Base-by-base conservation (phyloP, 2,888 invertebrate species). In the Yponomeuta evonymella region DNA sequence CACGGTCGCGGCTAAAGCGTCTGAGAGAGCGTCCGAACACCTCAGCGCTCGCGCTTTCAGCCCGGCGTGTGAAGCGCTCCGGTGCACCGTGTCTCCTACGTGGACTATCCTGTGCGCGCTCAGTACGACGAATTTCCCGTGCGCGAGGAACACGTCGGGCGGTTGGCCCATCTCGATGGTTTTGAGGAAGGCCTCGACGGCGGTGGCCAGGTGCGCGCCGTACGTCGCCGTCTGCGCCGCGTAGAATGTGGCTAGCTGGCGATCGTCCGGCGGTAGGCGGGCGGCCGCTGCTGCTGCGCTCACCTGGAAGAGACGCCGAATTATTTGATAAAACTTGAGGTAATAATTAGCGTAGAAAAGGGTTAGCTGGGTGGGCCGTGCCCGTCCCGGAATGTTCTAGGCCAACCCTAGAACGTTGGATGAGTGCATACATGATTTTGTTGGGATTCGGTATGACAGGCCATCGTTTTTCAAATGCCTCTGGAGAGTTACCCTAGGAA, bases 91-190 rank as follows among this genome's bases (percentile, higher is more conserved):
- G 89, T 99, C 98, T 70, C 98, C 98, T 73, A 98, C 98, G 83
- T 97, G 96, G 30, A 99, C 97, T 80, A 99, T 93, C 84, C 98
- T 96, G 83, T 98, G 98, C 43, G 98, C 98, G 83, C 97, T 97
- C 69, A 99, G 93, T 58, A 98, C 97, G 11, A 99, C 98, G 86
- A 98, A 98, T 86, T 98, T 98, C 70, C 97, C 97, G 83, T 98
- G 97, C 15, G 97, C 97, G 70, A 98, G 95, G 86, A 98, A 98
- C 74, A 95, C 96, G 87, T 97, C 97, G 0, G 99, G 98, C 63
- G 98, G 98, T 83, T 98, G 97, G 80, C 98, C 98, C 86, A 96
- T 96, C 80, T 98, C 97, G 64, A 99, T 96, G 6, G 97, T 97
- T 78, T 96, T 94, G 68, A 98, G 93, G 89, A 99, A 98, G 0